Base-by-base conservation (phyloP, 1,140 invertebrate species). In the Varroa destructor region DNA sequence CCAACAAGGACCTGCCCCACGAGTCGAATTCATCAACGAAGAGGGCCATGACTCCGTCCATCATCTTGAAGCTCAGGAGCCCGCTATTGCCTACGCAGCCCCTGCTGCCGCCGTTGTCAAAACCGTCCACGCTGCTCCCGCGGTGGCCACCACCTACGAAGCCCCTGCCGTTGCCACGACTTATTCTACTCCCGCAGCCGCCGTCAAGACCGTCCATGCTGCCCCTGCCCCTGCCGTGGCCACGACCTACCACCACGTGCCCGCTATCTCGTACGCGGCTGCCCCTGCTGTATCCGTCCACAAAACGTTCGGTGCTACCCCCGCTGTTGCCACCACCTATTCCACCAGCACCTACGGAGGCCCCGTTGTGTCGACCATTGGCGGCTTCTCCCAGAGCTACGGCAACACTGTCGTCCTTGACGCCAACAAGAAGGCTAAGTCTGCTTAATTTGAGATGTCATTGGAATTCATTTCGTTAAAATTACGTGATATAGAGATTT, bases 41-140 rank as follows among this genome's bases (percentile, higher is more conserved):
- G 61, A 67, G 46, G 61, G 61, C 61, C 61, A 67, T 5, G 61
- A 67, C 37, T 67, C 61, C 61, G 61, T 67, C 61, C 61, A 67
- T 37, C 37, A 67, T 40, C 61, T 67, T 37, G 61, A 67, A 2
- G 37, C 12, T 40, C 46, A 51, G 8, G 4, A 51, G 46, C 46
- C 46, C 46, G 2, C 14, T 46, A 46, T 46, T 40, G 37, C 14
- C 10, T 40, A 40, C 8, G 61, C 37, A 12, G 61, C 61, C 3
- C 61, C 61, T 37, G 46, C 46, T 5, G 61, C 61, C 12, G 61
- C 61, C 12, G 12, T 67, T 8, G 61, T 46, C 1, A 51, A 8
- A 3, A 67, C 61, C 61, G 40, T 43, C 37, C 61, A 67, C 61
- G 40, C 40, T 37, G 61, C 61, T 2, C 61, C 61, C 2, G 55